Percentiles rank a stretch among this genome's conserved stretches.
phyloP scores from a whole-genome alignment of 2,797 vertebrate genomes.

The Triplophysa bombifrons region DNA sequence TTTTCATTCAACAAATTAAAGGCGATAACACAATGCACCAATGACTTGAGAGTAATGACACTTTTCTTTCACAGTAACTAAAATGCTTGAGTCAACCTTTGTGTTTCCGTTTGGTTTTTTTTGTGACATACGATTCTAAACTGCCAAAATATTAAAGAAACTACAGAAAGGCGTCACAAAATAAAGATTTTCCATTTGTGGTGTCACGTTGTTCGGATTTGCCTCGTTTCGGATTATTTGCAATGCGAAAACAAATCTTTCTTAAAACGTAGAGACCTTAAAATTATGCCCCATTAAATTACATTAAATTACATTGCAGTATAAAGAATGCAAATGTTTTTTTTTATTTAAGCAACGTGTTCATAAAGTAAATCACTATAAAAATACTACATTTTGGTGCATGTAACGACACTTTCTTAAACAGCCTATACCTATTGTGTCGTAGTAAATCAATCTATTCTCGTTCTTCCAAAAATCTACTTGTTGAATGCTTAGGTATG shows the following conservation, averaged over 20 bases:
- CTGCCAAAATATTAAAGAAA: constrained; percentile 8
- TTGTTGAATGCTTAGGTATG: background rate
- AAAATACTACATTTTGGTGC: too few relatives aligned
- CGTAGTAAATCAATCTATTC: background rate
- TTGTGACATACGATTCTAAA: constrained; percentile 15
- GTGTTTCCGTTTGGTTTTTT: constrained; percentile 79
- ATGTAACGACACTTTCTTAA: too few relatives aligned
- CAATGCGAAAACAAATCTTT: background rate
- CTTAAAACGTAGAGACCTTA: background rate
- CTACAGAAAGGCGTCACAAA: background rate
- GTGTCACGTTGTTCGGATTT: background rate
- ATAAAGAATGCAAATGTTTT: too few relatives aligned
- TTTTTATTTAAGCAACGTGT: too few relatives aligned
- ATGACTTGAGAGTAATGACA: constrained; percentile 73
- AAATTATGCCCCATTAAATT: too few relatives aligned
- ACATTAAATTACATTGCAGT: too few relatives aligned
- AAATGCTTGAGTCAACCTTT: constrained; percentile 88
- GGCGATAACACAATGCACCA: constrained; percentile 77
- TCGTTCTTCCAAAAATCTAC: background rate
- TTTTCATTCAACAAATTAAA: constrained; percentile 70
- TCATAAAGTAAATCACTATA: too few relatives aligned
- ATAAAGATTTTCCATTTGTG: constrained; percentile 10
- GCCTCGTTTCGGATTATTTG: background rate
- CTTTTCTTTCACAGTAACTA: constrained; percentile 60
- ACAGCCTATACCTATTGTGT: too few relatives aligned